Conservation (phyloP, 2,888 invertebrate genomes). For the Microdon myrmicae region DNA sequence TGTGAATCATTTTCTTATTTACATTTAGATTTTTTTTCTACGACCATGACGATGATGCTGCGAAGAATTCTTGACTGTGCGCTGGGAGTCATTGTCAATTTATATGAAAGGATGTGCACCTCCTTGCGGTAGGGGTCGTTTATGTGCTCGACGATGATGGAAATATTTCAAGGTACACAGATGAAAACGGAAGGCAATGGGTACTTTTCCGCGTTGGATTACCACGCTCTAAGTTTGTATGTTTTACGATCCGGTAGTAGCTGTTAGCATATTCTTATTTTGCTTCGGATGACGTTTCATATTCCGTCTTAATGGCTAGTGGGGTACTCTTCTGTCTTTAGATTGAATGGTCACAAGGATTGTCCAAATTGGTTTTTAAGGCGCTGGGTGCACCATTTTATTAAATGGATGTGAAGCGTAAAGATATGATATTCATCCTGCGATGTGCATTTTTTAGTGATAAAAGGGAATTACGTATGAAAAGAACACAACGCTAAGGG, state of each 20-base stretch:
- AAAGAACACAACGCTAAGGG: too few species aligned
- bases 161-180: conserved; percentile 26
- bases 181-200: conserved; percentile 19
- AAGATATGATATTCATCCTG: too few species aligned
- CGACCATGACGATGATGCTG: conserved; percentile 27
- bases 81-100: not conserved
- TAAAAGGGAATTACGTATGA: too few species aligned
- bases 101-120: not conserved
- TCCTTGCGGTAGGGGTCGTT: conserved; percentile 3
- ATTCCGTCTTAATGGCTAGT: conserved; percentile 10
- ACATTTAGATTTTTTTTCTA: conserved; percentile 41
- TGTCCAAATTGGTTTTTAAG: too few species aligned
- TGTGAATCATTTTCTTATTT: conserved; percentile 41
- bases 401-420: too few species aligned
- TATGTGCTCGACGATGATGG: conserved; percentile 13
- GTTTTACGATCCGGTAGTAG: conserved; percentile 28
- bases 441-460: too few species aligned
- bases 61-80: not conserved
- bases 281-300: conserved; percentile 22
- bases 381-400: too few species aligned
- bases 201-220: conserved; percentile 36
- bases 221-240: conserved; percentile 35
- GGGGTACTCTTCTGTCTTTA: too few species aligned
- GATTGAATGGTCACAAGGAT: too few species aligned
- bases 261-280: conserved; percentile 20